These are phyloP conservation scores for Epinephelus cyanopodus DNA, from an alignment of 2,113 vertebrate species.

Conservation along the genomic window DNA sequence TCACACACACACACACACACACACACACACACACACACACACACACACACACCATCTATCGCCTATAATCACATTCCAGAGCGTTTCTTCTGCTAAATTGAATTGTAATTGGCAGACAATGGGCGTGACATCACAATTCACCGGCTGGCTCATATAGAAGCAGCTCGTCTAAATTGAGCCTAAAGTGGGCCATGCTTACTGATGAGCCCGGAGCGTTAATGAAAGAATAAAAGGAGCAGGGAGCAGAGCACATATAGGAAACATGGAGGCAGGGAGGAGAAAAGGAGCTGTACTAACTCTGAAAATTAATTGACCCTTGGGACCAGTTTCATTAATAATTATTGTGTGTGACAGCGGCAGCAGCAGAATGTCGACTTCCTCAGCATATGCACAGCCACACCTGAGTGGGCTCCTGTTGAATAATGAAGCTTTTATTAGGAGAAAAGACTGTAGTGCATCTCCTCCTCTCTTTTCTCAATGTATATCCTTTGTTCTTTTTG, in stretches of 20 bases:
- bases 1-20: not conserved
- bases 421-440: conserved; percentile 32
- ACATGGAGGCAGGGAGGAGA: conserved; percentile 16
- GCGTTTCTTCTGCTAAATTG: conserved; percentile 70
- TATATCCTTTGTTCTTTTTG: not conserved
- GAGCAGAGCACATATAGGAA: conserved; percentile 23
- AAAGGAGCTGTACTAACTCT: conserved; percentile 29
- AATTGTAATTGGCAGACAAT: conserved; percentile 76
- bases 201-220: conserved; percentile 59
- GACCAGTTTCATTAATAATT: conserved; percentile 48
- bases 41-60: conserved; percentile 7
- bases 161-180: conserved; percentile 58
- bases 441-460: not conserved
- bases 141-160: conserved; percentile 55
- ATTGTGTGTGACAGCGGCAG: conserved; percentile 39
- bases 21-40: not conserved
- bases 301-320: conserved; percentile 65
- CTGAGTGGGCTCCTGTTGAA: conserved; percentile 25
- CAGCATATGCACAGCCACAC: not conserved
- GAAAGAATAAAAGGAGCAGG: conserved; percentile 43
- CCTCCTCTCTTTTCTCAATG: not conserved
- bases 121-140: conserved; percentile 69
- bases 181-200: conserved; percentile 65
- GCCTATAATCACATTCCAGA: conserved; percentile 68
- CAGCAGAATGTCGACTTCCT: conserved; percentile 10